Evolutionary conservation across 2,888 invertebrate genomes (phyloP).

Genomic region (Lochmaea crataegi): DNA sequence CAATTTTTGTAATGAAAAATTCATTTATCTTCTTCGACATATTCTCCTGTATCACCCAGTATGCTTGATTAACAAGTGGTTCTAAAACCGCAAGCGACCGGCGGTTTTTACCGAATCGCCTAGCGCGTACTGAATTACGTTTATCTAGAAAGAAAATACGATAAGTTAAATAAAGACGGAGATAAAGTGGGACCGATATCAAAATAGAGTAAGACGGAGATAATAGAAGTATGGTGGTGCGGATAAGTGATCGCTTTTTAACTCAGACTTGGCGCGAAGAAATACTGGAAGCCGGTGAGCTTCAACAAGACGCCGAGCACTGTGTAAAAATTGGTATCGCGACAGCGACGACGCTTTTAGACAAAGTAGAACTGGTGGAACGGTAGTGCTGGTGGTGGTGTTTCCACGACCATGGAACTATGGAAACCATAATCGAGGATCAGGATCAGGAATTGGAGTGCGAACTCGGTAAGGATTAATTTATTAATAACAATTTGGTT

Average conservation of each 20-base stretch:
- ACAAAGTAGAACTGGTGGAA: slow-evolving; percentile 36
- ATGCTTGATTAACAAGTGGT: not conserved
- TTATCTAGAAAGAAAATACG: not conserved
- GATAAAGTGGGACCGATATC: not conserved
- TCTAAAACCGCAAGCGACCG: not conserved
- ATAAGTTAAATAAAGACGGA: slow-evolving; percentile 1
- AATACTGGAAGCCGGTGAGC: slow-evolving; percentile 12
- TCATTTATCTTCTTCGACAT: no score
- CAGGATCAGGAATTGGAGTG: slow-evolving; percentile 74
- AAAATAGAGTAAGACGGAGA: slow-evolving; percentile 4
- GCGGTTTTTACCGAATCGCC: not conserved
- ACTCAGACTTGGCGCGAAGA: slow-evolving; percentile 31
- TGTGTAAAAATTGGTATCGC: slow-evolving; percentile 12
- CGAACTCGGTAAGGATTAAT: slow-evolving; percentile 68
- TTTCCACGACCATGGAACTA: slow-evolving; percentile 62
- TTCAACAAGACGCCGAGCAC: slow-evolving; percentile 13
- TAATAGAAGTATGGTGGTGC: slow-evolving; percentile 41
- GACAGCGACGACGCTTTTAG: slow-evolving; percentile 32
- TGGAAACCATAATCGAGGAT: slow-evolving; percentile 79
- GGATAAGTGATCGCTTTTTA: slow-evolving; percentile 31
- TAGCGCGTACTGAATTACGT: slow-evolving; percentile 1
- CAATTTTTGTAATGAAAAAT: no score
- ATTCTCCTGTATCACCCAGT: not conserved
- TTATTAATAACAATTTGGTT: no score
- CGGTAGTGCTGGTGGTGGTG: slow-evolving; percentile 56